phyloP scores from a whole-genome alignment of 1,140 invertebrate genomes.

The Asobara japonica region DNA sequence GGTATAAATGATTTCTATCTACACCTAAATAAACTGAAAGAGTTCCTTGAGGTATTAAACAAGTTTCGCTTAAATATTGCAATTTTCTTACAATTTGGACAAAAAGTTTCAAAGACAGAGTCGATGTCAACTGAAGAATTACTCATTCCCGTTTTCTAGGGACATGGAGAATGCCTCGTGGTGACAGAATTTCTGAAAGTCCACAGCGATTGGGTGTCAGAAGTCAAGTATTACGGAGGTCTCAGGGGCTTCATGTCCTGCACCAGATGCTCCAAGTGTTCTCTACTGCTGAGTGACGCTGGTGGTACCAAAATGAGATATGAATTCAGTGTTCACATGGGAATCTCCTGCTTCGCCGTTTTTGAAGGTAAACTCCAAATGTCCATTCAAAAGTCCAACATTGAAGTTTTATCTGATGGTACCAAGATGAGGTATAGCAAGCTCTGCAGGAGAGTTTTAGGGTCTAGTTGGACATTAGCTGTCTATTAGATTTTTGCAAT shows the following conservation, averaged over 20 bases:
- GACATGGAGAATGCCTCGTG: constrained; percentile 55
- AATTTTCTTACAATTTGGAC: too few relatives aligned
- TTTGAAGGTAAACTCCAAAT: constrained; percentile 50
- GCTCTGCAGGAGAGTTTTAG: too few relatives aligned
- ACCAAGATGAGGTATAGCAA: too few relatives aligned
- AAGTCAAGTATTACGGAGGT: constrained; percentile 72
- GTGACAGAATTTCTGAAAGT: constrained; percentile 67
- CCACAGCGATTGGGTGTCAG: constrained; percentile 72
- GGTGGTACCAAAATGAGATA: constrained; percentile 45
- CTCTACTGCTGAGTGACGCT: constrained; percentile 49
- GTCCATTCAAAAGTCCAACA: background rate
- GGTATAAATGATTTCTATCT: too few relatives aligned
- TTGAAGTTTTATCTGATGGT: too few relatives aligned
- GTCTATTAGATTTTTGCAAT: too few relatives aligned
- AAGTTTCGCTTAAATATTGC: too few relatives aligned
- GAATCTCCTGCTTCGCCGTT: constrained; percentile 57
- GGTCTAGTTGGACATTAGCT: too few relatives aligned
- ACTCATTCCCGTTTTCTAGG: constrained; percentile 38
- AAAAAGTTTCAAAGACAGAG: too few relatives aligned
- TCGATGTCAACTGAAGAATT: too few relatives aligned
- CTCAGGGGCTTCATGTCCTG: constrained; percentile 59
- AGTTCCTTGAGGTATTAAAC: too few relatives aligned
- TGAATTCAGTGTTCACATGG: constrained; percentile 49
- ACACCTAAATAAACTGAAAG: too few relatives aligned
- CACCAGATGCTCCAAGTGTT: constrained; percentile 47